phyloP scores from a whole-genome alignment of 2,888 invertebrate species.

The Eupithecia centaureata region DNA sequence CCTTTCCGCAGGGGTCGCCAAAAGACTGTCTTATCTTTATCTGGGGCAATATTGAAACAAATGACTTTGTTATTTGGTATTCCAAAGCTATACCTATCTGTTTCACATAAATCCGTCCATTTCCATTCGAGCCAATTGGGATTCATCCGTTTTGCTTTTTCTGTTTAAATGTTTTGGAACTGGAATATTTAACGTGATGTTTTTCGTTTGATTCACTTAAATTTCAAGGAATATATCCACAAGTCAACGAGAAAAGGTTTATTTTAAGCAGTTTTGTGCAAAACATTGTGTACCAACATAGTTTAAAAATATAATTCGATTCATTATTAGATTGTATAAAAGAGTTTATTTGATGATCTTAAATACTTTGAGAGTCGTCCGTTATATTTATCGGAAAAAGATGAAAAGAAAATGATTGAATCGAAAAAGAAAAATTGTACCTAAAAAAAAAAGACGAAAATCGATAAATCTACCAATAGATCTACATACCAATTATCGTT shows the following conservation, averaged over 20 bases:
- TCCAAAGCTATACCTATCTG: constrained; percentile 32
- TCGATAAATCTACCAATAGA: no score
- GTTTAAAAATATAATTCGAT: no score
- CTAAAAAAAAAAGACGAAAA: no score
- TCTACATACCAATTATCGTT: not conserved
- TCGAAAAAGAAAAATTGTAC: no score
- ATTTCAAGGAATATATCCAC: not conserved
- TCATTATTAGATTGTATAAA: no score
- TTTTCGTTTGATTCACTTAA: not conserved
- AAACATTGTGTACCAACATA: no score
- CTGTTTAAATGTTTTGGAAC: not conserved
- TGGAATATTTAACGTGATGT: not conserved
- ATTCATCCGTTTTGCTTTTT: not conserved
- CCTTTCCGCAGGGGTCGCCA: constrained; percentile 50
- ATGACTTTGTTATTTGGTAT: constrained; percentile 41
- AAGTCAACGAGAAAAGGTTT: no score
- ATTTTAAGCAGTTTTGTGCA: no score
- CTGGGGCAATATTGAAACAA: constrained; percentile 52
- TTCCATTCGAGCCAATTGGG: not conserved
- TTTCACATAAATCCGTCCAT: constrained; percentile 20
- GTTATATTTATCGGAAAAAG: no score
- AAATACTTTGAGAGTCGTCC: no score
- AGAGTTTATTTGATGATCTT: no score
- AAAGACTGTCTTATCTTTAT: constrained; percentile 62
- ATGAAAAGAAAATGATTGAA: no score